Conservation (phyloP, 2,113 vertebrate species). For the Spermophilus dauricus region DNA sequence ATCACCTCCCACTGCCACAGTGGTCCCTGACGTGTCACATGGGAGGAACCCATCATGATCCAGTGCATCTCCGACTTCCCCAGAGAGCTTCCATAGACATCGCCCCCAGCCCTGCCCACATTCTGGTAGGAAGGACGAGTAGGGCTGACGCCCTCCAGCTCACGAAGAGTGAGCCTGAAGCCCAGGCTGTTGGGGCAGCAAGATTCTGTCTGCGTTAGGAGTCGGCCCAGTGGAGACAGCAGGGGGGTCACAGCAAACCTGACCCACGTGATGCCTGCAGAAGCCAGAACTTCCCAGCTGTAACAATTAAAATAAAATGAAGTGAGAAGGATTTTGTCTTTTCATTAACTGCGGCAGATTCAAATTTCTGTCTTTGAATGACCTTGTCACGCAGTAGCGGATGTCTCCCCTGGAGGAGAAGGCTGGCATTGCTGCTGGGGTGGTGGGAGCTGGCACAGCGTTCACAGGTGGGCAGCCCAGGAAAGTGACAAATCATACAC, state of each 20-base stretch:
- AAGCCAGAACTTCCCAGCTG: not conserved
- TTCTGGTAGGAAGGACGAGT: not conserved
- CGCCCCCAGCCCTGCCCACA: not conserved
- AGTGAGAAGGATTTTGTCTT: not conserved
- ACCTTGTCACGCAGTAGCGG: not conserved
- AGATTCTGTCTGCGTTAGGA: not conserved
- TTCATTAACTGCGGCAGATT: not conserved
- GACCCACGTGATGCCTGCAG: too few relatives aligned
- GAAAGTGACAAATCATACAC: not conserved
- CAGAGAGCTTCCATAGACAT: not conserved
- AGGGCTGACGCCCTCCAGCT: not conserved
- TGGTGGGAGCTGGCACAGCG: not conserved
- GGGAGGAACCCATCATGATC: conserved; percentile 73
- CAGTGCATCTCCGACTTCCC: conserved; percentile 30
- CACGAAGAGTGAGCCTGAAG: not conserved
- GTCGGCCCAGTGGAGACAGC: not conserved
- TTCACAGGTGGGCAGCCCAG: not conserved
- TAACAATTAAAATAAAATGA: not conserved
- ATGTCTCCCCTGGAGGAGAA: not conserved
- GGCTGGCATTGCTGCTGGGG: not conserved
- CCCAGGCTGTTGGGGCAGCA: not conserved
- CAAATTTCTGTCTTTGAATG: not conserved
- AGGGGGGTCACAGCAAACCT: not conserved
- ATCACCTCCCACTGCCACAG: conserved; percentile 81
- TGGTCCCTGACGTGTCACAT: conserved; percentile 84